Percentiles rank a stretch among this genome's conserved stretches.
Evolutionary conservation across 1,140 invertebrate genomes (phyloP).

Genomic region (Bombus huntii): DNA sequence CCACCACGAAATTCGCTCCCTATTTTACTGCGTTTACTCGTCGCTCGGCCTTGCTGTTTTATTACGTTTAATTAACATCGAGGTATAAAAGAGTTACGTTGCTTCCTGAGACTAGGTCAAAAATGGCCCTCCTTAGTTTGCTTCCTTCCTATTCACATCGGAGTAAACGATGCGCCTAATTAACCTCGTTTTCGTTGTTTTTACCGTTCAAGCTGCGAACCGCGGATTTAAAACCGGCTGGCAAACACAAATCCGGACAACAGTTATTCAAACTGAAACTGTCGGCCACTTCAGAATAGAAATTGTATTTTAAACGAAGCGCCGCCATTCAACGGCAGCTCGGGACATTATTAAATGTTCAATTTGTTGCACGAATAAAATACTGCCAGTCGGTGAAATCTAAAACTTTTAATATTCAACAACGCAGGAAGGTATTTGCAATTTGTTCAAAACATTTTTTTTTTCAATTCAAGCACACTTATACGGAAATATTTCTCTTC

Average conservation of each 20-base stretch:
- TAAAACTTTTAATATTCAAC: slow-evolving; percentile 10
- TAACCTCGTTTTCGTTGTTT: slow-evolving; percentile 33
- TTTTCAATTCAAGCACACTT: not conserved
- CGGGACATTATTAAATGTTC: slow-evolving; percentile 16
- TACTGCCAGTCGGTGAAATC: not conserved
- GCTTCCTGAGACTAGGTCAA: slow-evolving; percentile 22
- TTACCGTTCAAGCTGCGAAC: not conserved
- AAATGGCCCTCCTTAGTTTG: not conserved
- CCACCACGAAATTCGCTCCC: not conserved
- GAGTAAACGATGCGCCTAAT: slow-evolving; percentile 18
- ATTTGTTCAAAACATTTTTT: not conserved
- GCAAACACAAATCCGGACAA: not conserved
- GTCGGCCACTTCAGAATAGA: not conserved
- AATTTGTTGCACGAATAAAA: slow-evolving; percentile 23
- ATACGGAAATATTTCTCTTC: not conserved
- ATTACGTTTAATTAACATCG: slow-evolving; percentile 33
- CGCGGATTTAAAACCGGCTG: not conserved
- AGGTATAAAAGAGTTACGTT: slow-evolving; percentile 10
- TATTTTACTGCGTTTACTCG: slow-evolving; percentile 4
- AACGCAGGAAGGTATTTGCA: too few species aligned
- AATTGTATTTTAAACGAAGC: slow-evolving; percentile 7
- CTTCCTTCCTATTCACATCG: not conserved
- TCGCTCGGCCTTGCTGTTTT: not conserved
- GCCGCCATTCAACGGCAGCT: not conserved
- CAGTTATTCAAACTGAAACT: slow-evolving; percentile 20